Conservation (phyloP, 2,797 vertebrate species). For the Melanotaenia trifasciata region DNA sequence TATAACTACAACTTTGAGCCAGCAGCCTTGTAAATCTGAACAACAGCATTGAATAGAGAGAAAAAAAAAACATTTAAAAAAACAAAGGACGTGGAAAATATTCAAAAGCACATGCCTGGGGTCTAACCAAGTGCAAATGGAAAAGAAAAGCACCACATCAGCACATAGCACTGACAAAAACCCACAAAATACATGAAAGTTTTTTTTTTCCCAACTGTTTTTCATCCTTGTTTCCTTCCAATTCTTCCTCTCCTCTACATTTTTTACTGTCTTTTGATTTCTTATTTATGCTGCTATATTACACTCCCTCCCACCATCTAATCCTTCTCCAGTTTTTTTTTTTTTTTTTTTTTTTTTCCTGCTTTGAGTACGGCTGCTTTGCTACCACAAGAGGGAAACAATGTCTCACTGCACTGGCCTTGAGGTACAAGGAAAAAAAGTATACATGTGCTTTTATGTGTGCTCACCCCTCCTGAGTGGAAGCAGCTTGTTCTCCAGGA, state of each 20-base stretch:
- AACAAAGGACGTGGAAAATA: constrained; percentile 77
- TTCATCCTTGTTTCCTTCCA: constrained; percentile 42
- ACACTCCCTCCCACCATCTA: constrained; percentile 1
- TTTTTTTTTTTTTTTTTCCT: background rate
- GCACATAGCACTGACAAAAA: constrained; percentile 77
- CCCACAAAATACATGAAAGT: constrained; percentile 74
- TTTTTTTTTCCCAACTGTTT: constrained; percentile 70
- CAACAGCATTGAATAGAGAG: constrained; percentile 28
- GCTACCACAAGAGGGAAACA: constrained; percentile 83
- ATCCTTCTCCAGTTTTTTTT: background rate
- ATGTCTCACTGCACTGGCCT: constrained; percentile 23
- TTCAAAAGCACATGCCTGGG: constrained; percentile 72
- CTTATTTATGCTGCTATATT: constrained; percentile 28
- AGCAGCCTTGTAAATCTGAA: constrained; percentile 68
- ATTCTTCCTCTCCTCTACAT: constrained; percentile 27
- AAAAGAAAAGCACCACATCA: constrained; percentile 81
- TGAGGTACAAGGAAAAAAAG: background rate
- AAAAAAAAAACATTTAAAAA: constrained; percentile 30
- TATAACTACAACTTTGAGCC: constrained; percentile 62
- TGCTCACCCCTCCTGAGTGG: constrained; percentile 77
- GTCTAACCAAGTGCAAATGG: constrained; percentile 78
- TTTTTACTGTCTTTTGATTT: constrained; percentile 42
- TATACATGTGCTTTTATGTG: background rate
- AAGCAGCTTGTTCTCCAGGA: constrained; percentile 80
- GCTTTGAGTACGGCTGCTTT: constrained; percentile 17